Evolutionary conservation across 2,797 vertebrate genomes (phyloP), one percentile per base, ranked within the genome.

Genomic region (Coregonus sp.): DNA sequence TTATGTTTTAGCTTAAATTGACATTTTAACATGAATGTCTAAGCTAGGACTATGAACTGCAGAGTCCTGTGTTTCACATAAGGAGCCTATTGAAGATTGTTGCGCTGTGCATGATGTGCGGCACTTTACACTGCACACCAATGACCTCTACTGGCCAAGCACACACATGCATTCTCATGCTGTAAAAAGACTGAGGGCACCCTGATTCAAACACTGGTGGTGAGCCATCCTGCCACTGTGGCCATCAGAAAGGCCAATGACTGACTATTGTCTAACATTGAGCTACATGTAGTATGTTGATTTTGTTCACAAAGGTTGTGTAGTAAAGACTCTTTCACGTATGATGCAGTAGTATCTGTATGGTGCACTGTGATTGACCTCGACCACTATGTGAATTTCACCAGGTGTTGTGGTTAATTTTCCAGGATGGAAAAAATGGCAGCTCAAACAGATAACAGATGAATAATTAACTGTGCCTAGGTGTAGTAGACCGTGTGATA

Each of bases 371-470:
- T 11, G 59, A 61, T 68, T 63, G 4, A 79, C 56, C 29, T 50
- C 4, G 73, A 29, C n/a, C 11, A 47, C 9, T 47, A 59, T 89
- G 89, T 85, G 91, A 91, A 90, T 71, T 7, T 63, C 56, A 74
- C 16, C 87, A 89, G 84, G 73, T 87, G 73, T 73, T 82, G 40
- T 0, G 16, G 37, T 2, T 1, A 69, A 65, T 69, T 47, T 29
- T 40, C 68, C 5, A 20, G 47, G n/a, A 70, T 20, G n/a, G 35
- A 67, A 77, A 47, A 63, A 18, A 66, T 16, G 68, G 59, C 7
- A 72, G 51, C 35, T 40, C 37, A 47, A 63, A 56, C 67, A 83
- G 78, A 76, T 29, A 18, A 9, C 68, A 67, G 73, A 54, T 20
- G 20, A 18, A 51, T 29, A 50, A 47, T 74, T 37, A 70, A 75